Base-by-base conservation (phyloP, 2,888 invertebrate species). In the Elmis aenea region DNA sequence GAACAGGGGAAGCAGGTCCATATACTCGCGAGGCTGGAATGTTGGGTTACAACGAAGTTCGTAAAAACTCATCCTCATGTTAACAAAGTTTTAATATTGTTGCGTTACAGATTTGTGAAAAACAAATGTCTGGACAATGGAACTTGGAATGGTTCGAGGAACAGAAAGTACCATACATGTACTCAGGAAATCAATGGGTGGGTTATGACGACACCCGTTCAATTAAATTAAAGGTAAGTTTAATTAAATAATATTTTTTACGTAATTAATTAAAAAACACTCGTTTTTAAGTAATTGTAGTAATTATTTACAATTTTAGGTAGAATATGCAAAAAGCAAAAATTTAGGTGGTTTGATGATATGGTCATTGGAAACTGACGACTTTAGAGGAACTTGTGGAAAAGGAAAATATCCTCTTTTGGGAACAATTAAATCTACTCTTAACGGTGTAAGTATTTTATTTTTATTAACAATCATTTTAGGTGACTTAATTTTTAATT, bases 331-430 rank as follows among this genome's bases (percentile, higher is more conserved):
- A 16, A 57, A 71, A 58, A 46, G 66, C 32, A 38, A 61, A 35
- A 48, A 71, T 34, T 57, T 79, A 32, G 72, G 71, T 33, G 87
- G 85, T 13, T 70, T 75, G 0, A 86, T 88, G 86, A 56, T 83
- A 0, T 89, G 88, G 88, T 82, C 84, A 24, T 70, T 88, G 5
- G 89, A 89, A 58, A 82, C 82, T 3, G 88, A 88, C 51, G 88
- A 88, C 55, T 83, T 84, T 52, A 67, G 58, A 6, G 83, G 81
- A 0, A 48, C 58, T 0, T 85, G 85, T 50, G 76, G 77, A 0
- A 14, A 37, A 66, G 76, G 77, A 0, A 69, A 68, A 26, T 81
- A 73, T 60, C 79, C 82, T 0, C 61, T 88, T 3, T 53, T 86
- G 10, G 73, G 60, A 15, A 64, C 74, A 4, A 74, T 86, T 26